Conservation (phyloP, 2,888 invertebrate genomes). For the Alitta virens region DNA sequence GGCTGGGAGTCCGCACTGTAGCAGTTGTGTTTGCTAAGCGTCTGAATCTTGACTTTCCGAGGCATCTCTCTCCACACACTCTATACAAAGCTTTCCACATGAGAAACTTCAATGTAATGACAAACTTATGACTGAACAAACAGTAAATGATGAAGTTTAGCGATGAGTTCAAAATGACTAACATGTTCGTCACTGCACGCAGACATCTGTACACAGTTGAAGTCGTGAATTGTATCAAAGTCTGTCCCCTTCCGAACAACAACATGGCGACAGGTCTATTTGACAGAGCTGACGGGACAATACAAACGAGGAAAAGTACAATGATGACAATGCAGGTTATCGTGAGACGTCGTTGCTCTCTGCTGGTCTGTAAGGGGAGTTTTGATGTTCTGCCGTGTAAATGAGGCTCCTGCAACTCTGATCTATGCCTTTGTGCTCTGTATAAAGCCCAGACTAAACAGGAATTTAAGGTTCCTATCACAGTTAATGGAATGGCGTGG, state of each 20-base stretch:
- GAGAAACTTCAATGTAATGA: conserved; percentile 13
- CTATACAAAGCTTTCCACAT: too few species aligned
- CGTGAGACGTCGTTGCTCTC: conserved; percentile 46
- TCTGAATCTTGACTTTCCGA: too few species aligned
- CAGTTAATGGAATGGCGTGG: conserved; percentile 39
- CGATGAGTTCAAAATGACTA: conserved; percentile 45
- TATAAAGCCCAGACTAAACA: conserved; percentile 42
- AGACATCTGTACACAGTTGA: conserved; percentile 35
- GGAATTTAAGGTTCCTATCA: conserved; percentile 37
- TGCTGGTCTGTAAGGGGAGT: conserved; percentile 23
- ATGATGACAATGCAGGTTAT: conserved; percentile 48
- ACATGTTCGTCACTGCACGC: conserved; percentile 39
- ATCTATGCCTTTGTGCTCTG: conserved; percentile 34
- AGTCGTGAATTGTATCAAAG: conserved; percentile 29
- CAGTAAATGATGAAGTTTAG: conserved; percentile 52
- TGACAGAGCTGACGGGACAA: conserved; percentile 47
- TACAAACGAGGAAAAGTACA: conserved; percentile 45
- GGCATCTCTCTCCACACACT: too few species aligned
- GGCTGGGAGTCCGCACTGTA: too few species aligned
- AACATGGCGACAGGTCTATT: conserved; percentile 41
- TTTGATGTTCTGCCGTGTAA: neutral
- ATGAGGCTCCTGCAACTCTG: conserved; percentile 30
- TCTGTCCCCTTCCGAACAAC: conserved; percentile 34
- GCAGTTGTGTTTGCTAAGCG: too few species aligned
- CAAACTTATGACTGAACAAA: conserved; percentile 39